phyloP scores from a whole-genome alignment of 2,888 invertebrate genomes.

The Diloba caeruleocephala region DNA sequence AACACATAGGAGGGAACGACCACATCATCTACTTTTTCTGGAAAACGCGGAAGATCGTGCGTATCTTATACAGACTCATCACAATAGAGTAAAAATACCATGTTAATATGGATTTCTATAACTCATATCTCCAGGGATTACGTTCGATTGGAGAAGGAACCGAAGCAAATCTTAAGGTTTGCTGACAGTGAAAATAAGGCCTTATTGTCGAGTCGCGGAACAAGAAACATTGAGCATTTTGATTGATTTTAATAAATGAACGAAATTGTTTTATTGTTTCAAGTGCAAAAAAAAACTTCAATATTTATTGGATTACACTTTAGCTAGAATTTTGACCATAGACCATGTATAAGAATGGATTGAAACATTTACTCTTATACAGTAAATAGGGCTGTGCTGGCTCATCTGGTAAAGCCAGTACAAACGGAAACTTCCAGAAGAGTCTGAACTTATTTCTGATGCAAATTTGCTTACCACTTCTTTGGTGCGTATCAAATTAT shows the following conservation, averaged over 20 bases:
- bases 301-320: too few relatives aligned
- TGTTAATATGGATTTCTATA: constrained; percentile 21
- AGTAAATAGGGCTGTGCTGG: constrained; percentile 45
- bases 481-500: constrained; percentile 42
- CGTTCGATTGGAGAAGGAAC: constrained; percentile 1
- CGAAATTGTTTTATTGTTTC: too few relatives aligned
- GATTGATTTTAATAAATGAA: too few relatives aligned
- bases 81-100: too few relatives aligned
- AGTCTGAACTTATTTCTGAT: constrained; percentile 31
- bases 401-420: constrained; percentile 37
- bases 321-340: constrained; percentile 37
- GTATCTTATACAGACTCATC: too few relatives aligned
- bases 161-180: constrained; percentile 8
- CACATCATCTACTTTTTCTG: too few relatives aligned
- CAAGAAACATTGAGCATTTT: too few relatives aligned
- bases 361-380: constrained; percentile 6
- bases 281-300: too few relatives aligned
- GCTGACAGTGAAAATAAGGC: too few relatives aligned
- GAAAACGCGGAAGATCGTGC: too few relatives aligned
- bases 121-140: constrained; percentile 25
- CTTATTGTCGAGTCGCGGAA: constrained; percentile 46
- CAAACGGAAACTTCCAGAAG: constrained; percentile 15
- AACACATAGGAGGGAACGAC: too few relatives aligned
- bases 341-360: constrained; percentile 16
- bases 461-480: constrained; percentile 41